Conservation (phyloP, 2,888 invertebrate genomes). For the Nymphalis urticae region DNA sequence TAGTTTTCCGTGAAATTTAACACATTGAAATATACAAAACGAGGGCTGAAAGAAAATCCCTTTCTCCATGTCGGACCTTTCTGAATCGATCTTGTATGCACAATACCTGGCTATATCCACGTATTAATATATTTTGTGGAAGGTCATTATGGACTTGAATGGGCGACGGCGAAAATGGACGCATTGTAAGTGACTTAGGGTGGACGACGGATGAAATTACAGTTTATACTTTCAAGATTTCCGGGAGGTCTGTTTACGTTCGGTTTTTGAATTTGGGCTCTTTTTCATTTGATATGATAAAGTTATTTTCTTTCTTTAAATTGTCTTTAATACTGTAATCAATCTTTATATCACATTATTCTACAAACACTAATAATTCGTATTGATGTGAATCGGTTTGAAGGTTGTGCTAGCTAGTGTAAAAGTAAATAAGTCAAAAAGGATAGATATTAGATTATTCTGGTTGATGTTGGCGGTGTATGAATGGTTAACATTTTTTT, state of each 20-base stretch:
- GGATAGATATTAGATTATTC: no score
- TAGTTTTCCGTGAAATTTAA: slow-evolving; percentile 76
- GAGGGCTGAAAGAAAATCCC: slow-evolving; percentile 68
- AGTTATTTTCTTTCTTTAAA: background rate
- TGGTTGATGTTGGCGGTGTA: no score
- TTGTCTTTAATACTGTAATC: background rate
- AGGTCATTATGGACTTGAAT: slow-evolving; percentile 61
- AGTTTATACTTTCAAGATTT: slow-evolving; percentile 39
- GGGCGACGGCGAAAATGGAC: slow-evolving; percentile 51
- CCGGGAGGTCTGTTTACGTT: slow-evolving; percentile 30
- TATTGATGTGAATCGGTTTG: no score
- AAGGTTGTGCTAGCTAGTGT: no score
- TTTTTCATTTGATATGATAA: background rate
- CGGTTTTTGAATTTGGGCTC: background rate
- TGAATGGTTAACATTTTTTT: no score
- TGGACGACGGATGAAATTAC: slow-evolving; percentile 57
- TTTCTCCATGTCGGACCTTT: slow-evolving; percentile 66
- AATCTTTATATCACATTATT: no score
- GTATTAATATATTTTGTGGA: slow-evolving; percentile 56
- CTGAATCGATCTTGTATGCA: slow-evolving; percentile 50
- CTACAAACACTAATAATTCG: no score
- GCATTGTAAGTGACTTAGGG: slow-evolving; percentile 53
- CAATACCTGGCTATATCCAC: slow-evolving; percentile 62
- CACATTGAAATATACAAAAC: slow-evolving; percentile 56
- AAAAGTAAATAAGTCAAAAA: no score